A percentile compares a stretch with the other conserved stretches of the same genome.
Evolutionary conservation across 2,888 invertebrate species (phyloP).

Genomic region (Thumatha senex): DNA sequence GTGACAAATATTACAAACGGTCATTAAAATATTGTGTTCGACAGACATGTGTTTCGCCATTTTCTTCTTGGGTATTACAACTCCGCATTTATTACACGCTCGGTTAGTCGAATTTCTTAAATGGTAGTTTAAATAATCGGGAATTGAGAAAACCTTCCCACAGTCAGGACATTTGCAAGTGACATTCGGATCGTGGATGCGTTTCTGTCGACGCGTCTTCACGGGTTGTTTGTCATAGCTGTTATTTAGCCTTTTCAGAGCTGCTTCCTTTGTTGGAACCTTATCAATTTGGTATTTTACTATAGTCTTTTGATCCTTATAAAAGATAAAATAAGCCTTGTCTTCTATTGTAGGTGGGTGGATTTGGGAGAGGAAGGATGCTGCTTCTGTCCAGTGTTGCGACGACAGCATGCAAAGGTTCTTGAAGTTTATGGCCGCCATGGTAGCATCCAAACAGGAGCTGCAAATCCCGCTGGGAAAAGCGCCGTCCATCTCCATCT

Average conservation of each 20-base stretch:
- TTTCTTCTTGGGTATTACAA: conserved; percentile 44
- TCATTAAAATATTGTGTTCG: conserved; percentile 38
- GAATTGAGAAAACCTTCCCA: conserved; percentile 45
- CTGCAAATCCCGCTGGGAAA: conserved; percentile 63
- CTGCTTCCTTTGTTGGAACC: conserved; percentile 28
- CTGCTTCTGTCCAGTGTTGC: conserved; percentile 51
- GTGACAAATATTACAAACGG: conserved; percentile 51
- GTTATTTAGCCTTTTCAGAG: conserved; percentile 41
- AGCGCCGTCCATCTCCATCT: conserved; percentile 60
- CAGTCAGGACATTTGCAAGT: conserved; percentile 53
- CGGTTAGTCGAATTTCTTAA: conserved; percentile 50
- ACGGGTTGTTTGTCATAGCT: conserved; percentile 16
- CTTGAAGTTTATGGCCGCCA: conserved; percentile 52
- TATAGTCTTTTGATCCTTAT: conserved; percentile 37
- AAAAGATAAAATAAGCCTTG: conserved; percentile 52
- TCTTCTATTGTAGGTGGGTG: conserved; percentile 38
- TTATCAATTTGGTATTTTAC: conserved; percentile 41
- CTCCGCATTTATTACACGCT: conserved; percentile 53
- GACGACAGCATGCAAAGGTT: conserved; percentile 52
- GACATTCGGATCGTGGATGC: conserved; percentile 1
- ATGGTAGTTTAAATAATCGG: conserved; percentile 55
- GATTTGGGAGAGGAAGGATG: conserved; percentile 38
- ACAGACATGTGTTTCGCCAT: conserved; percentile 49
- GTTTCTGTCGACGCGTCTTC: conserved; percentile 11
- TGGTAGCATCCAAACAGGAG: conserved; percentile 51